phyloP scores from a whole-genome alignment of 2,888 invertebrate species.

The Synergus itoensis region DNA sequence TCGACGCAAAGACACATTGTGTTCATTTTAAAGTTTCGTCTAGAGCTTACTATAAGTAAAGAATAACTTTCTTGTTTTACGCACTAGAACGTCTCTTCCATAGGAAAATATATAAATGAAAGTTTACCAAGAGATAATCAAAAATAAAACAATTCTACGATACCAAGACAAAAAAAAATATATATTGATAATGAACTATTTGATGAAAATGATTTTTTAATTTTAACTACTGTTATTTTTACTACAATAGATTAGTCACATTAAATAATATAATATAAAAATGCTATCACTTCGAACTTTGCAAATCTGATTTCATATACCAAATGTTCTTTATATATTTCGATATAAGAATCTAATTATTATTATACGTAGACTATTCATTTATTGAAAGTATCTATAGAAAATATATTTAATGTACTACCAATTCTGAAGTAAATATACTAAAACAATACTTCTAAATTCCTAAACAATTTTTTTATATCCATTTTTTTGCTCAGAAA shows the following conservation, averaged over 20 bases:
- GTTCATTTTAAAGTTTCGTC: constrained; percentile 59
- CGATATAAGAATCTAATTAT: background rate
- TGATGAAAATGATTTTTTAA: background rate
- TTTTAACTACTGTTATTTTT: constrained; percentile 1
- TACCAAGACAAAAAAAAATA: background rate
- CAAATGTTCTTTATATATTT: constrained; percentile 5
- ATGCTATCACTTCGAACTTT: background rate
- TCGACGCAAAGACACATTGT: constrained; percentile 54
- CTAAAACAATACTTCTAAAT: background rate
- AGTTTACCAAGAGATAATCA: background rate
- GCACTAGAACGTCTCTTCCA: background rate
- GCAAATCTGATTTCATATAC: background rate
- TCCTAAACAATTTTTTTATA: constrained; percentile 8
- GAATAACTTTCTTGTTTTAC: constrained; percentile 5
- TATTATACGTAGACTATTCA: background rate
- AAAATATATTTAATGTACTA: constrained; percentile 30
- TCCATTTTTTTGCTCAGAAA: constrained; percentile 44
- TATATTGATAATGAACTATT: background rate
- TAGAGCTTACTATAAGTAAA: constrained; percentile 56
- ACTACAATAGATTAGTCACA: background rate
- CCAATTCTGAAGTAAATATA: background rate
- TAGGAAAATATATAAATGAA: background rate
- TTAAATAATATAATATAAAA: background rate
- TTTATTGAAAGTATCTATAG: constrained; percentile 9
- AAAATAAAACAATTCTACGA: background rate